phyloP scores from a whole-genome alignment of 1,140 invertebrate genomes.

The Zeugodacus cucurbitae region DNA sequence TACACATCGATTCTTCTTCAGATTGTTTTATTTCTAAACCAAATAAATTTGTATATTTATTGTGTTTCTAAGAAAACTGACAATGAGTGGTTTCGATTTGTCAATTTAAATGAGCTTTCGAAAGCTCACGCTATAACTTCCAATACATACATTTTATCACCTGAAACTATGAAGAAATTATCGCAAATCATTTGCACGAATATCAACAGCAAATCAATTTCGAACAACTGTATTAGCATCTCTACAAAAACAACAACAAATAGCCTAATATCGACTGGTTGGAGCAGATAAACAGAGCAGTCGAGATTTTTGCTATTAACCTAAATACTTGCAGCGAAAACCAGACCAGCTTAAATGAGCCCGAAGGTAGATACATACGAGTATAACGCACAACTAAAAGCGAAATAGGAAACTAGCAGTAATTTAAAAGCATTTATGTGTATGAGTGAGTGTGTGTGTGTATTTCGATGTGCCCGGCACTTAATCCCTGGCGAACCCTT shows the following conservation, averaged over 20 bases:
- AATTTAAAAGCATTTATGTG: neutral
- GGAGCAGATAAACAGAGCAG: neutral
- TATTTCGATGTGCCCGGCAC: neutral
- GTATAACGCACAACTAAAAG: neutral
- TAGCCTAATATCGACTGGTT: neutral
- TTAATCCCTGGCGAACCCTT: neutral
- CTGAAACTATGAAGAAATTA: neutral
- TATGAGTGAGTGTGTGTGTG: neutral
- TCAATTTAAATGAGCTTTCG: too few species aligned
- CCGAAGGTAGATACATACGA: neutral
- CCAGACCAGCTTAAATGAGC: neutral
- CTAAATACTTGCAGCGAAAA: neutral
- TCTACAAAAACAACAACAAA: neutral
- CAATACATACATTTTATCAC: neutral
- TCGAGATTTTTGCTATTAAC: neutral
- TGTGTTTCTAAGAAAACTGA: too few species aligned
- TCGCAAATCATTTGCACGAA: neutral
- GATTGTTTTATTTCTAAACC: too few species aligned
- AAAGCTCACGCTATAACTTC: too few species aligned
- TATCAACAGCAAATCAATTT: neutral
- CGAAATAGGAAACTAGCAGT: neutral
- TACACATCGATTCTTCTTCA: too few species aligned
- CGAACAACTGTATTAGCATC: neutral
- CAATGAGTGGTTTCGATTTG: too few species aligned
- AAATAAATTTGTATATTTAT: too few species aligned